A percentile compares a stretch with the other conserved stretches of the same genome.
Evolutionary conservation across 2,888 invertebrate species (phyloP).

Genomic region (Athripsodes cinereus): DNA sequence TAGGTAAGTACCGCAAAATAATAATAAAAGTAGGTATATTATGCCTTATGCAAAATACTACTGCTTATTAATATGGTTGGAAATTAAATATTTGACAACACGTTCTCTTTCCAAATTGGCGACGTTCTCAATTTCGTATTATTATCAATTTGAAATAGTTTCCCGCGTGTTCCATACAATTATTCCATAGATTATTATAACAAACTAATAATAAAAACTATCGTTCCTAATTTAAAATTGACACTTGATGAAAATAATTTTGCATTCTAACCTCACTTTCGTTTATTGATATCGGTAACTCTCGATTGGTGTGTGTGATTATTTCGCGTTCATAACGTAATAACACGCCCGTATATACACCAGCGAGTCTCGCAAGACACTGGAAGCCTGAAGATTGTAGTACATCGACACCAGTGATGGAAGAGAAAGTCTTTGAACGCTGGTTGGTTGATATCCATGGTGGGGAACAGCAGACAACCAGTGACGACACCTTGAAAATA

Average conservation of each 20-base stretch:
- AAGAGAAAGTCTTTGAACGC: conserved; percentile 53
- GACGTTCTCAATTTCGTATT: neutral
- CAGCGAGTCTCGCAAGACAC: conserved; percentile 24
- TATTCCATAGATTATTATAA: neutral
- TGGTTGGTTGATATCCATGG: conserved; percentile 36
- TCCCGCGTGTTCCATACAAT: no score
- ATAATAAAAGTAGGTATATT: no score
- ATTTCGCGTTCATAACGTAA: neutral
- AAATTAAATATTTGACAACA: neutral
- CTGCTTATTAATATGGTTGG: neutral
- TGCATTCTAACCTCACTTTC: conserved; percentile 15
- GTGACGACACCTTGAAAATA: conserved; percentile 13
- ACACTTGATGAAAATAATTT: neutral
- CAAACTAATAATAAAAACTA: neutral
- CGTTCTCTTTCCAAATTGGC: neutral
- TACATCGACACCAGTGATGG: conserved; percentile 36
- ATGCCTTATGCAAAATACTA: neutral
- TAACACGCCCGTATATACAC: conserved; percentile 11
- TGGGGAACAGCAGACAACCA: conserved; percentile 34
- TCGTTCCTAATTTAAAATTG: neutral
- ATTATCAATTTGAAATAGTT: neutral
- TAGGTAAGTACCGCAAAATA: no score
- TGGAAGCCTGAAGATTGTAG: conserved; percentile 28
- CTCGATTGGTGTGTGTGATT: conserved; percentile 1
- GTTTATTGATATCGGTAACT: conserved; percentile 36